Evolutionary conservation across 2,797 vertebrate genomes (phyloP).

Genomic region (Oryzias sinensis): DNA sequence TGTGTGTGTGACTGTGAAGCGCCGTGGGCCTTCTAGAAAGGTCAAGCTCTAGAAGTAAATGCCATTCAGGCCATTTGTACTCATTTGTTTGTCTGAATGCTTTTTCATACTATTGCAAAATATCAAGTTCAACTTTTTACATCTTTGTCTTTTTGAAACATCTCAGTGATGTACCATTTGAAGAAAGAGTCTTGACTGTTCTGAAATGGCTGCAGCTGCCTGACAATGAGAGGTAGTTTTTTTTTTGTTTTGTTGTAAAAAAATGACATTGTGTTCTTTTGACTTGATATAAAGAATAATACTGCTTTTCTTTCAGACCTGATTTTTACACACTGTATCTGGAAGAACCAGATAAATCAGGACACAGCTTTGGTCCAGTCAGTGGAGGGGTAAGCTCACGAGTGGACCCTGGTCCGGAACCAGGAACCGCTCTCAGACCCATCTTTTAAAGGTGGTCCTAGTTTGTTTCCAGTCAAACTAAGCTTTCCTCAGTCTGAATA

Average conservation of each 20-base stretch:
- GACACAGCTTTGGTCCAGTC: conserved; percentile 88
- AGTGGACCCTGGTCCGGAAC: background rate
- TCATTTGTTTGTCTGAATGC: too few relatives aligned
- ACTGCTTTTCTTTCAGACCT: conserved; percentile 75
- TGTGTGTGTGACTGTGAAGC: too few relatives aligned
- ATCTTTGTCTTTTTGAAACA: background rate
- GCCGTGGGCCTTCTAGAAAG: too few relatives aligned
- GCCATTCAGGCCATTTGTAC: too few relatives aligned
- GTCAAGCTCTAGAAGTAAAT: too few relatives aligned
- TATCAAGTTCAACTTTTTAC: background rate
- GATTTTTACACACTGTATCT: conserved; percentile 97
- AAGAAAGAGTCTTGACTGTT: conserved; percentile 72
- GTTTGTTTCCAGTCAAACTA: too few relatives aligned
- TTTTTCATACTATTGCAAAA: background rate
- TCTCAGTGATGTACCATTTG: conserved; percentile 70
- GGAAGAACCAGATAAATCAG: conserved; percentile 95
- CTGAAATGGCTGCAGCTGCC: conserved; percentile 79
- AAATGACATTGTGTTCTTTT: background rate
- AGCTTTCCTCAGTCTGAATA: too few relatives aligned
- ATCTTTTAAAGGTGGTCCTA: too few relatives aligned
- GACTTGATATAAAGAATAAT: background rate
- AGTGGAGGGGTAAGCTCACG: conserved; percentile 85
- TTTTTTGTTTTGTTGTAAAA: too few relatives aligned
- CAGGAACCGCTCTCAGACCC: too few relatives aligned
- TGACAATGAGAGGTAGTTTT: conserved; percentile 54